These are phyloP conservation scores for Eupithecia dodoneata DNA, from an alignment of 2,888 invertebrate species.

Conservation along the genomic window DNA sequence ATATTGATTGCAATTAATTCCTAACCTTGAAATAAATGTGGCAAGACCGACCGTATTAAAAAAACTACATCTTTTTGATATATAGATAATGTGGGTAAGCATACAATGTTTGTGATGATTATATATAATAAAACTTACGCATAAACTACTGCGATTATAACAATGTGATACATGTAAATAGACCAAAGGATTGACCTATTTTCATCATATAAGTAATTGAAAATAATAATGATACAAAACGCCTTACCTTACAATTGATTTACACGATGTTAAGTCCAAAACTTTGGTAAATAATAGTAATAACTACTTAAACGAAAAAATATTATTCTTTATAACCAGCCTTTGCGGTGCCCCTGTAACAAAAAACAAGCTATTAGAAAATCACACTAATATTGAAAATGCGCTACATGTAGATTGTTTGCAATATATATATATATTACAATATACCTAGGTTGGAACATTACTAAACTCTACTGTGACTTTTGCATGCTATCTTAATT, in stretches of 20 bases:
- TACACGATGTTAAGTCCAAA: conserved; percentile 56
- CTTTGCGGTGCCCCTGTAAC: conserved; percentile 49
- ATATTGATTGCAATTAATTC: not conserved
- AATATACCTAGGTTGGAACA: too few relatives aligned
- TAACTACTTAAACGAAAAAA: conserved; percentile 47
- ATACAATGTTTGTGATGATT: not conserved
- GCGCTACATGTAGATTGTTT: too few relatives aligned
- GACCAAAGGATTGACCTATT: not conserved
- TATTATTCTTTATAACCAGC: conserved; percentile 46
- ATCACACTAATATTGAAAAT: too few relatives aligned
- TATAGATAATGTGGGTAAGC: not conserved
- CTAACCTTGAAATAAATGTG: not conserved
- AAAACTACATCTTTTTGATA: not conserved
- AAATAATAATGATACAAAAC: not conserved
- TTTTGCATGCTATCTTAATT: too few relatives aligned
- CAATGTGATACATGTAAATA: not conserved
- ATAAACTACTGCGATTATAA: not conserved
- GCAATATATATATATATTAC: too few relatives aligned
- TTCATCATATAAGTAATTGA: not conserved
- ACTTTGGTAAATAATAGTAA: conserved; percentile 61
- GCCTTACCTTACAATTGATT: conserved; percentile 40
- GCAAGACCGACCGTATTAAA: not conserved
- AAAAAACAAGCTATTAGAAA: conserved; percentile 22
- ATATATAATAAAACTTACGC: not conserved
- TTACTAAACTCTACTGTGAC: too few relatives aligned